Conservation (phyloP, 2,113 vertebrate genomes). For the Xiphophorus hellerii region DNA sequence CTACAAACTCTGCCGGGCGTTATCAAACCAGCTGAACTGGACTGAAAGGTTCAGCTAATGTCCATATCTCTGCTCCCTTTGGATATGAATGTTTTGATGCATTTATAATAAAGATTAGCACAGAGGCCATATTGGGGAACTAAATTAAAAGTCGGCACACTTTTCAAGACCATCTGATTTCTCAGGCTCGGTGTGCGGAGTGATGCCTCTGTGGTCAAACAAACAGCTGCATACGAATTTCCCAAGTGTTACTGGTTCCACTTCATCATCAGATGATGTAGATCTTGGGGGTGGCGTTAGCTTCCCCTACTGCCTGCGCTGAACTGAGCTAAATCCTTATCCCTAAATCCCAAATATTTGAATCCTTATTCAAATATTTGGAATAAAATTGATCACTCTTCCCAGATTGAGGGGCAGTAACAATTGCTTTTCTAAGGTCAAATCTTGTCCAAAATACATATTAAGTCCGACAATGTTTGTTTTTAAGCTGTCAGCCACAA, state of each 20-base stretch:
- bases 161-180: background rate
- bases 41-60: background rate
- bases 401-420: no score
- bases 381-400: no score
- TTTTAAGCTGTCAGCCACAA: background rate
- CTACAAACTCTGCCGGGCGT: background rate
- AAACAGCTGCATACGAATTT: background rate
- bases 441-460: background rate
- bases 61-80: background rate
- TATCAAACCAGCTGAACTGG: background rate
- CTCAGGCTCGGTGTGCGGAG: background rate
- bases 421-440: no score
- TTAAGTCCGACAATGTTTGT: no score
- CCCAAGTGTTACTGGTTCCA: background rate
- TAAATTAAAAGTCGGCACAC: background rate
- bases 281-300: no score
- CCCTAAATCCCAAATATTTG: no score
- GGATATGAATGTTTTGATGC: background rate
- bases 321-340: no score
- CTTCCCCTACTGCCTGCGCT: no score
- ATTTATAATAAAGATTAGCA: background rate
- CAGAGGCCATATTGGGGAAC: background rate
- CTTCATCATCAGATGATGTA: background rate
- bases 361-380: no score
- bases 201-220: background rate